Evolutionary conservation across 1,140 invertebrate species (phyloP), one percentile per base, ranked within the genome.

Genomic region (Tetramorium parvispinum): DNA sequence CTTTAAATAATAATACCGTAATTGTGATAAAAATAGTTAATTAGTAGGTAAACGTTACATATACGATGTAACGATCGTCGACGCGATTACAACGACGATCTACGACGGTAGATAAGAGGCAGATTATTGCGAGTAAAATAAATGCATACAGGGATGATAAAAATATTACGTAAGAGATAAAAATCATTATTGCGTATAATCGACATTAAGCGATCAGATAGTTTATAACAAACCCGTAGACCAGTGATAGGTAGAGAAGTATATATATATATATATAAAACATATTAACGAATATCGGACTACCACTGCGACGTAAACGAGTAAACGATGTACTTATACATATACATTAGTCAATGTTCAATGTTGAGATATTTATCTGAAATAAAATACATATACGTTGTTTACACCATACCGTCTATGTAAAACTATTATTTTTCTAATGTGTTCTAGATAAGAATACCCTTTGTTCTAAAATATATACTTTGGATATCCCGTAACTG

Each of bases 321-420:
- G 86, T 87, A 91, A 91, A 92, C 89, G 89, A 93, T 75, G 85
- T 89, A 89, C 82, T 68, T 86, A 89, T 89, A 88, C 81, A 89
- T 92, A 90, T 86, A 89, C 82, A 91, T 93, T 94, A 94, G 93
- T 94, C 91, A 93, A 93, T 93, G 93, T 94, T 94, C 89, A 93
- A 93, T 93, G 92, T 94, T 94, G 92, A 93, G 89, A 93, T 93
- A 93, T 93, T 93, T 92, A 92, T 91, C 90, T 89, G 88, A 92
- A 94, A 93, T 93, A 93, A 93, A 94, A 94, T 92, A 89, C 93
- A 93, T 93, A 93, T 92, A 93, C 91, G 91, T 94, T 93, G 91
- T 93, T 93, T 93, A 93, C 92, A 94, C 89, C 91, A 93, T 43
- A 89, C 1, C n/a, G 53, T 75, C 68, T 75, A 16, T 0, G 40